These are phyloP conservation scores for Pachycephala philippinensis DNA, from an alignment of 2,113 vertebrate genomes.

Conservation along the genomic window DNA sequence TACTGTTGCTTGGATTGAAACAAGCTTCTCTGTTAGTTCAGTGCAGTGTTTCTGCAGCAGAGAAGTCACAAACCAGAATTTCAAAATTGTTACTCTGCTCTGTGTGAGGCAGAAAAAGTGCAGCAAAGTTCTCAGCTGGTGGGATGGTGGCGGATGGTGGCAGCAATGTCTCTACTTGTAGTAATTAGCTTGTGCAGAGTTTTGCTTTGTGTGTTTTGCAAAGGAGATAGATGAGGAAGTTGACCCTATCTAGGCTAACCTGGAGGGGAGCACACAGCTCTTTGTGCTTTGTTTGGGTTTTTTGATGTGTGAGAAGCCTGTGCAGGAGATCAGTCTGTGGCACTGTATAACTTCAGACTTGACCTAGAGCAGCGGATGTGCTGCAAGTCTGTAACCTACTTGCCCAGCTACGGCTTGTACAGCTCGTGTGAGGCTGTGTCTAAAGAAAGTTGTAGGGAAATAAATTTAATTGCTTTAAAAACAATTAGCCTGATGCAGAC, in stretches of 20 bases:
- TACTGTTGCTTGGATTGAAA: neutral
- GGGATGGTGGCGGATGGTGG: neutral
- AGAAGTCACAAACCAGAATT: neutral
- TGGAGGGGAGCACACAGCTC: neutral
- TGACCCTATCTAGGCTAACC: neutral
- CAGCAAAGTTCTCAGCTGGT: neutral
- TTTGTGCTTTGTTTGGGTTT: neutral
- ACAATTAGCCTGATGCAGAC: neutral
- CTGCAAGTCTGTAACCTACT: neutral
- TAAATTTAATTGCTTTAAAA: neutral
- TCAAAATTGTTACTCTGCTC: neutral
- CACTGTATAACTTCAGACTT: neutral
- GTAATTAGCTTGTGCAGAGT: neutral
- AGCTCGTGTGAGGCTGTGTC: neutral
- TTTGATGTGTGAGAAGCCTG: neutral
- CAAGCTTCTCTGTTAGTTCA: neutral
- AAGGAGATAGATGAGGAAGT: neutral
- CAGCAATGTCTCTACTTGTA: neutral
- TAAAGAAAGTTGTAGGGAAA: neutral
- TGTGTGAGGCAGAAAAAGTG: neutral
- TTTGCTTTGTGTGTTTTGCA: neutral
- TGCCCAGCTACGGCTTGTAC: neutral
- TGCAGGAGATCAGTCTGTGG: neutral
- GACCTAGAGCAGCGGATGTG: neutral
- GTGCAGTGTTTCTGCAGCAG: neutral